Evolutionary conservation across 2,113 vertebrate genomes (phyloP), one percentile per base, ranked within the genome.

Genomic region (Thamnophis sirtalis): DNA sequence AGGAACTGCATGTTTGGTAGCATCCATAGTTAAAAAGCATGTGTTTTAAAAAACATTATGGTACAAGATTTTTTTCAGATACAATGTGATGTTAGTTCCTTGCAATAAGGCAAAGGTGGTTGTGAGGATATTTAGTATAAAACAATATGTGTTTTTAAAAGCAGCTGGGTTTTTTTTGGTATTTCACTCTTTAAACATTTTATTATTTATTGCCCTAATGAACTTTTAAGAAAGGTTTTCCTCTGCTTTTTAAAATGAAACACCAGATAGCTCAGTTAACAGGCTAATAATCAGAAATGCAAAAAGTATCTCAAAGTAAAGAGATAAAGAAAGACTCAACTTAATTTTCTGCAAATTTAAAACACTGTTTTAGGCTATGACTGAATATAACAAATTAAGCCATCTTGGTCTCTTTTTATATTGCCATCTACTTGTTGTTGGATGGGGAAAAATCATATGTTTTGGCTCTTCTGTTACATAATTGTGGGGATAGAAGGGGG

Each of bases 121-220:
- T 17, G 17, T 48, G 3, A 17, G 11, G 26, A 58, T 11, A 50
- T 11, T 89, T 38, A 89, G 92, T 9, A 60, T 87, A 92, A 90
- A 91, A 55, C 89, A 22, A 28, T 89, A 58, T 7, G 11, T 93
- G 54, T 94, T 95, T 94, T 51, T 86, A 94, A 95, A 92, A 85
- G 22, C 88, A 80, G 91, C 48, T 28, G 49, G 49, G 54, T 93
- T 28, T 85, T 43, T 86, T 86, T 92, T 90, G 60, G 13, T 94
- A 95, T 94, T 60, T 54, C 73, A 55, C 84, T 73, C n/a, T 7
- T 53, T 9, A 3, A 60, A n/a, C 11, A 68, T 28, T 15, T 0
- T 9, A 80, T 15, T 22, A 89, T 92, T 53, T 89, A 89, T 28
- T 90, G 21, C 92, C 91, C 87, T 88, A 56, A 0, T 49, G 38